phyloP scores from a whole-genome alignment of 2,888 invertebrate species.

The Drosophila picticornis region DNA sequence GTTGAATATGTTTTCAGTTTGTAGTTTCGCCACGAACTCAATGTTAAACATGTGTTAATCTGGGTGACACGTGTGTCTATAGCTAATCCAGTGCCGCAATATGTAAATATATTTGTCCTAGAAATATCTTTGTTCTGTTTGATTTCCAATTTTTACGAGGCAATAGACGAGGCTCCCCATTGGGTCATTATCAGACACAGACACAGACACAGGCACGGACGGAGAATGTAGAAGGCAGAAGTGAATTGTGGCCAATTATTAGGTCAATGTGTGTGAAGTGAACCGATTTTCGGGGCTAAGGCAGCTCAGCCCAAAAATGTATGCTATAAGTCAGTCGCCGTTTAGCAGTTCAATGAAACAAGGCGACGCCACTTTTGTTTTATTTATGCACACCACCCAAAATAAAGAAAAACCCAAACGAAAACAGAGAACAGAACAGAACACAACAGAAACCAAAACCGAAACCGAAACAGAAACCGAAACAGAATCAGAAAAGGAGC shows the following conservation, averaged over 20 bases:
- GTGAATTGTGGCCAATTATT: conserved; percentile 61
- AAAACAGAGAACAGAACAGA: background rate
- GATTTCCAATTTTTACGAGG: conserved; percentile 11
- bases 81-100: background rate
- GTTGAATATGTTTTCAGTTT: background rate
- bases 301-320: conserved; percentile 54
- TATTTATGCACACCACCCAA: conserved; percentile 37
- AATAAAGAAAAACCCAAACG: background rate
- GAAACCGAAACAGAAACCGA: background rate
- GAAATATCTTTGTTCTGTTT: background rate
- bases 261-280: conserved; percentile 68
- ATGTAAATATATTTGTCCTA: background rate
- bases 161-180: conserved; percentile 5
- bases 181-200: background rate
- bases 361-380: conserved; percentile 28
- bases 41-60: background rate
- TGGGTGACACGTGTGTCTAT: too few relatives aligned
- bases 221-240: background rate
- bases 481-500: conserved; percentile 16
- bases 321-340: conserved; percentile 62
- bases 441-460: background rate
- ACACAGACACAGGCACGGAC: conserved; percentile 13
- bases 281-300: conserved; percentile 54
- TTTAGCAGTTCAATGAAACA: conserved; percentile 53
- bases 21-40: too few relatives aligned